Evolutionary conservation across 2,113 vertebrate species (phyloP), one percentile per base, ranked within the genome.

Genomic region (Rhea americana): DNA sequence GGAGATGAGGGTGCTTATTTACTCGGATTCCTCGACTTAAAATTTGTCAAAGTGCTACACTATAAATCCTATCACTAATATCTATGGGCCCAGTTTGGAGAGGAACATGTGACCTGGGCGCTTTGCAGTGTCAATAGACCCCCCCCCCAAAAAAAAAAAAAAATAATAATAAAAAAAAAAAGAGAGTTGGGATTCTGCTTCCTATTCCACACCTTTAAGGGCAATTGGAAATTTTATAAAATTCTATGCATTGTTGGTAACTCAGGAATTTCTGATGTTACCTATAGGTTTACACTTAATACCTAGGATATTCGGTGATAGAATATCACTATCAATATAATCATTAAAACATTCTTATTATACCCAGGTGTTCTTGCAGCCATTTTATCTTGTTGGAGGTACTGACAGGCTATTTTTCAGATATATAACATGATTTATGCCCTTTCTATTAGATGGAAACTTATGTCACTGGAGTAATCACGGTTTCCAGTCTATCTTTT

Each of bases 391-490:
- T 70, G 50, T 19, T 88, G 41, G 37, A 22, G 4, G 0, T 55
- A 61, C 13, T 50, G 67, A 74, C 71, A 80, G 56, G 35, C 43
- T 80, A 41, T 87, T 96, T 93, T 90, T 88, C 70, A 87, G 50
- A 37, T 70, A 13, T 4, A 15, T 70, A 35, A 19, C 5, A 55
- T 62, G 83, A 82, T 91, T 88, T 59, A 90, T 89, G 43, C n/a
- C 58, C 22, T 76, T 85, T 63, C n/a, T 74, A 19, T 65, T 71
- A 32, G 32, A 67, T 13, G 39, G 67, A 90, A 93, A 82, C 37
- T 87, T 87, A 67, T 74, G 71, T 94, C 84, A 80, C 66, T n/a
- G 58, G 66, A 87, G 90, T 86, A 88, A 89, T 91, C 83, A 81
- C 0, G 0, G 61, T 75, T 94, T 96, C 50, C 82, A 84, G 50